Conservation (phyloP, 2,797 vertebrate species). For the Enteromius thamalakanensis region DNA sequence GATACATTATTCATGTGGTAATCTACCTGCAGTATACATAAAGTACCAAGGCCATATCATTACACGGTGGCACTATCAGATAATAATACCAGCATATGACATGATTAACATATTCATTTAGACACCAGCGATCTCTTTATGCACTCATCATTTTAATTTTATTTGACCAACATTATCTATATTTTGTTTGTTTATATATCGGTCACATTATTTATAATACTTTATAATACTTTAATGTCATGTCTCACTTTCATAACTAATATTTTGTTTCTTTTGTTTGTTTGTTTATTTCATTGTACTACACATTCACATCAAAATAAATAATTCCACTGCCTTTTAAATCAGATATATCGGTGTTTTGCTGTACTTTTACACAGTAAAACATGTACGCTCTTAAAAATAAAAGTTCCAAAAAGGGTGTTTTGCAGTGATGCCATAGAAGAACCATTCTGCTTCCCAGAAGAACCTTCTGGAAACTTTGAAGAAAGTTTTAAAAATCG, state of each 20-base stretch:
- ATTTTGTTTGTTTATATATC: not conserved
- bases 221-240: not conserved
- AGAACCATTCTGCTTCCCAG: no score
- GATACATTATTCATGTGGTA: constrained; percentile 17
- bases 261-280: not conserved
- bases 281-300: not conserved
- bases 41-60: not conserved
- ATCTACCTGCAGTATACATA: not conserved
- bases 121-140: not conserved
- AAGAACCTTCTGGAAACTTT: no score
- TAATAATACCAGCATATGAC: not conserved
- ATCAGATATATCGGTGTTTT: not conserved
- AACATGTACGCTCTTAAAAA: not conserved
- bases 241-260: not conserved
- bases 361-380: not conserved
- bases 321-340: not conserved
- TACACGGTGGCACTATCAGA: not conserved
- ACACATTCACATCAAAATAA: not conserved
- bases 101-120: not conserved
- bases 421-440: no score
- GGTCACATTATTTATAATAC: not conserved
- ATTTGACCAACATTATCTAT: not conserved
- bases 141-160: not conserved
- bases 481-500: no score
- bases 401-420: no score